phyloP scores from a whole-genome alignment of 1,140 invertebrate genomes.

The Zaprionus camerounensis region DNA sequence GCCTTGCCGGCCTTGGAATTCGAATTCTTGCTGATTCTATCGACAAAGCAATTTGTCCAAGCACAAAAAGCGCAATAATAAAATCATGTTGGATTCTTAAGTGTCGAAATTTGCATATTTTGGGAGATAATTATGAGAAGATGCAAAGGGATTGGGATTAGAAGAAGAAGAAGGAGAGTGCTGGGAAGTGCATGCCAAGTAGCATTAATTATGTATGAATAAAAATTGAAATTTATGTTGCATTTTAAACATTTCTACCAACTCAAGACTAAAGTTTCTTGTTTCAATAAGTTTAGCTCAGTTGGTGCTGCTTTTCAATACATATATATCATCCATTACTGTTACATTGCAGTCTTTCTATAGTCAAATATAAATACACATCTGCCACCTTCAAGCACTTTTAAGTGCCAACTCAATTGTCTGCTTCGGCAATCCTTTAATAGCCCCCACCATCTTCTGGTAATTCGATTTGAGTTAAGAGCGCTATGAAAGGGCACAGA shows the following conservation, averaged over 20 bases:
- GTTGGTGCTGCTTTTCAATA: not conserved
- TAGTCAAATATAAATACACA: not conserved
- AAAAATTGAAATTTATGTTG: not conserved
- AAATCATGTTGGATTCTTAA: slow-evolving; percentile 43
- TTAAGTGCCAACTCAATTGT: not conserved
- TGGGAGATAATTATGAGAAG: slow-evolving; percentile 41
- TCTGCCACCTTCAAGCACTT: not conserved
- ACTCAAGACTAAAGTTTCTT: not conserved
- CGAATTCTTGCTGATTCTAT: slow-evolving; percentile 17
- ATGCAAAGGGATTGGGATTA: slow-evolving; percentile 9
- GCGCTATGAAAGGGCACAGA: not conserved
- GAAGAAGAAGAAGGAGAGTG: not conserved
- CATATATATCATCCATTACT: not conserved
- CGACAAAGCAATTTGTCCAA: slow-evolving; percentile 4
- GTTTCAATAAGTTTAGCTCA: not conserved
- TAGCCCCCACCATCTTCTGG: not conserved
- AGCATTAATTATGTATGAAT: too few species aligned
- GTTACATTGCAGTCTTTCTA: slow-evolving; percentile 6
- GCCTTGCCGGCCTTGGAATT: slow-evolving; percentile 34
- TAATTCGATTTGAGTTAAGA: slow-evolving; percentile 23
- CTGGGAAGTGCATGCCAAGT: too few species aligned
- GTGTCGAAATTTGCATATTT: slow-evolving; percentile 63
- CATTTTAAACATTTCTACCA: not conserved
- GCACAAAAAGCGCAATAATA: slow-evolving; percentile 16
- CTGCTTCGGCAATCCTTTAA: not conserved